Conservation (phyloP, 2,797 vertebrate species). For the Thunnus albacares region DNA sequence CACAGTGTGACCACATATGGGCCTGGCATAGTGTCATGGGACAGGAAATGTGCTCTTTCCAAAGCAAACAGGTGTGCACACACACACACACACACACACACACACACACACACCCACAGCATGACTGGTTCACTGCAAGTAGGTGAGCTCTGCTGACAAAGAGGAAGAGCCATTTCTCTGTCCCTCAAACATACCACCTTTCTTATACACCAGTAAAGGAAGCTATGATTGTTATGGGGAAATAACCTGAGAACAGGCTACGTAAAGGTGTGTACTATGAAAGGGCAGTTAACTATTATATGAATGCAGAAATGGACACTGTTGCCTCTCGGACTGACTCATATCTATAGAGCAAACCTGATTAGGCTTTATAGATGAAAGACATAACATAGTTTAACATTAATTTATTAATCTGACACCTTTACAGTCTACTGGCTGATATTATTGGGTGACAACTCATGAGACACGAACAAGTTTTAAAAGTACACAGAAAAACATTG, state of each 20-base stretch:
- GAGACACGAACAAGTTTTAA: background rate
- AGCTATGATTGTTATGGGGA: slow-evolving; percentile 51
- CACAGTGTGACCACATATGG: slow-evolving; percentile 32
- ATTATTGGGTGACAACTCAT: slow-evolving; percentile 10
- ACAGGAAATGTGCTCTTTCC: slow-evolving; percentile 56
- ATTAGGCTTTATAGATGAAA: background rate
- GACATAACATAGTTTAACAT: background rate
- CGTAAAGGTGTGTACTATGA: background rate
- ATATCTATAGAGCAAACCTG: background rate
- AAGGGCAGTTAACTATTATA: background rate
- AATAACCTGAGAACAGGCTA: slow-evolving; percentile 32
- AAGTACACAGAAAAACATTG: too few species aligned
- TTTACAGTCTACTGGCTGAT: slow-evolving; percentile 15
- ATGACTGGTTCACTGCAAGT: background rate
- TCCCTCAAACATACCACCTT: slow-evolving; percentile 13
- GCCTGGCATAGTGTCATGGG: slow-evolving; percentile 44
- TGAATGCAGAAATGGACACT: background rate
- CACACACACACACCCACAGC: background rate
- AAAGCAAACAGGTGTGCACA: slow-evolving; percentile 33
- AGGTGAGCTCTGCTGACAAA: slow-evolving; percentile 3
- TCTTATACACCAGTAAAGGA: slow-evolving; percentile 30
- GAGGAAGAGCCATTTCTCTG: slow-evolving; percentile 50
- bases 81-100: background rate
- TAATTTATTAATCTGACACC: background rate
- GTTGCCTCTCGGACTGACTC: background rate